phyloP scores from a whole-genome alignment of 2,113 vertebrate species.

The Salvelinus alpinus region DNA sequence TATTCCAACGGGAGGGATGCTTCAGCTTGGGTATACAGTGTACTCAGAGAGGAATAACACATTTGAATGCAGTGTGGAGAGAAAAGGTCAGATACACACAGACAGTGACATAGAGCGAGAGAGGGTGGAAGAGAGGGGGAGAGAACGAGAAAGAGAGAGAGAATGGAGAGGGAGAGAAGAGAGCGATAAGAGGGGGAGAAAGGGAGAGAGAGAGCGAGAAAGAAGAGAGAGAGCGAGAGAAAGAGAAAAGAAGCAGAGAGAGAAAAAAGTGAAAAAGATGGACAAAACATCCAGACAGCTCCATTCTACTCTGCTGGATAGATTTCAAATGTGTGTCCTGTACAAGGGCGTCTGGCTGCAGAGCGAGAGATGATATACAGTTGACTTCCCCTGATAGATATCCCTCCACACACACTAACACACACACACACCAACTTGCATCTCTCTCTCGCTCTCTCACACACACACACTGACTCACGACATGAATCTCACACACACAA shows the following conservation, averaged over 20 bases:
- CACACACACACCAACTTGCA: background rate
- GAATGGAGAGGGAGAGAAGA: background rate
- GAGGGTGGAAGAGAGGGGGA: background rate
- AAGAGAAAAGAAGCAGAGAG: too few species aligned
- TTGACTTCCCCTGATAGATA: constrained; percentile 35
- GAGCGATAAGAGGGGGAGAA: background rate
- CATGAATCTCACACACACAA: background rate
- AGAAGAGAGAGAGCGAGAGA: background rate
- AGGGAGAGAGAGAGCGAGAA: background rate
- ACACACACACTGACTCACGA: background rate
- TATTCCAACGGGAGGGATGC: too few species aligned
- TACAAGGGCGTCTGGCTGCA: constrained; percentile 65
- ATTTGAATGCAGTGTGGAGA: background rate
- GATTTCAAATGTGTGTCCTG: constrained; percentile 65
- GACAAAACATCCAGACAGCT: constrained; percentile 46
- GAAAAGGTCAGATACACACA: background rate
- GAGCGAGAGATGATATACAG: constrained; percentile 57
- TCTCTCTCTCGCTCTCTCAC: background rate
- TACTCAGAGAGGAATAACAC: too few species aligned
- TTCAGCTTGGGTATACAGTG: too few species aligned
- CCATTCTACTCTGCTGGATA: constrained; percentile 61
- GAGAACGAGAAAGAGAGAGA: constrained; percentile 19
- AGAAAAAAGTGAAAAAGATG: constrained; percentile 3
- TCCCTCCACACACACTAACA: constrained; percentile 12
- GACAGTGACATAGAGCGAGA: background rate